Evolutionary conservation across 1,140 invertebrate species (phyloP).

Genomic region (Drosophila aff.): DNA sequence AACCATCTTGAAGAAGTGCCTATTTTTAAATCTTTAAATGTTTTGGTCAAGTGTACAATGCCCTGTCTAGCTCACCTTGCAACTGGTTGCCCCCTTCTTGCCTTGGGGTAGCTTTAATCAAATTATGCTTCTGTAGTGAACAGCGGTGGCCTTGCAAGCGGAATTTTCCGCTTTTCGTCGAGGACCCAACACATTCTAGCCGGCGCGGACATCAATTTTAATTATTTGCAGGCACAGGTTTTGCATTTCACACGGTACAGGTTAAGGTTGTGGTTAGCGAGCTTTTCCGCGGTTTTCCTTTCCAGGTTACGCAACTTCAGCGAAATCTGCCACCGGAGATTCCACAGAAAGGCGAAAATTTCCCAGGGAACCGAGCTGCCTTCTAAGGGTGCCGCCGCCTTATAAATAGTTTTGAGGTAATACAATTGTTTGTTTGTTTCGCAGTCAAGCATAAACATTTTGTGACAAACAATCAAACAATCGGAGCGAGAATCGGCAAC

Average conservation of each 20-base stretch:
- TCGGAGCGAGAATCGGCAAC: constrained; percentile 44
- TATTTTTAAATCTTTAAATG: not conserved
- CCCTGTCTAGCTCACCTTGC: constrained; percentile 30
- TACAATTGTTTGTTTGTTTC: constrained; percentile 68
- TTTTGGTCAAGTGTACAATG: constrained; percentile 19
- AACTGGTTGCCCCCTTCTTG: constrained; percentile 17
- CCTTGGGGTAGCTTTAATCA: constrained; percentile 71
- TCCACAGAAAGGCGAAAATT: constrained; percentile 11
- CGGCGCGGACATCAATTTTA: constrained; percentile 70
- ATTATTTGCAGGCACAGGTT: constrained; percentile 73
- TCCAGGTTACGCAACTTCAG: constrained; percentile 17
- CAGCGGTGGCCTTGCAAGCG: constrained; percentile 56
- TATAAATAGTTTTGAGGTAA: constrained; percentile 51
- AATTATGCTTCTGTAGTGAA: constrained; percentile 61
- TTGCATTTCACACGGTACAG: constrained; percentile 68
- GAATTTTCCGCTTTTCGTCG: constrained; percentile 65
- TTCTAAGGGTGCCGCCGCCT: constrained; percentile 34
- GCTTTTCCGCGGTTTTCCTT: constrained; percentile 40
- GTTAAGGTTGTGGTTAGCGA: constrained; percentile 31
- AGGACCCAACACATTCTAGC: constrained; percentile 7
- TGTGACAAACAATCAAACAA: constrained; percentile 80
- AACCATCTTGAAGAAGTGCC: rapidly evolving
- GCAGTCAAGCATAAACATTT: constrained; percentile 83
- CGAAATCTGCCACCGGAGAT: constrained; percentile 23
- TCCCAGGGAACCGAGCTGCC: constrained; percentile 15